A percentile compares a stretch with the other conserved stretches of the same genome.
These are phyloP conservation scores for Halisarca cf. caerulea DNA, from an alignment of 37 sponge, comb jelly and placozoan genomes.

Conservation along the genomic window DNA sequence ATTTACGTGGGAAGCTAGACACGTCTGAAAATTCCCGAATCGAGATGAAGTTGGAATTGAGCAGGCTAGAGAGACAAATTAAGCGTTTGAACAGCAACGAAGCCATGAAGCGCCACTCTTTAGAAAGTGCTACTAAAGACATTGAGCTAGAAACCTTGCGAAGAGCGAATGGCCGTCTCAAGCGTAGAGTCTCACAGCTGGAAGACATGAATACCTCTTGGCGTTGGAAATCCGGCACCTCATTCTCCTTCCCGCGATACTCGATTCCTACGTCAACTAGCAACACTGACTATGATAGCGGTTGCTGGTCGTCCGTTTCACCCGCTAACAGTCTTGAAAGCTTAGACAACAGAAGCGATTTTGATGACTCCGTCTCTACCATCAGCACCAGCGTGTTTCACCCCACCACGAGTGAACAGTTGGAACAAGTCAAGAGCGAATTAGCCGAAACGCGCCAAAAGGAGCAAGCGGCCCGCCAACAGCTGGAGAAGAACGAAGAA, in stretches of 20 bases:
- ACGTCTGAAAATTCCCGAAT: slow-evolving; percentile 44
- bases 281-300: slow-evolving; percentile 21
- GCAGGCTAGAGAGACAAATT: slow-evolving; percentile 38
- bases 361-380: background rate
- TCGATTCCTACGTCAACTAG: background rate
- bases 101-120: slow-evolving; percentile 28
- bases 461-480: slow-evolving; percentile 16
- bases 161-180: slow-evolving; percentile 38
- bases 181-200: slow-evolving; percentile 34
- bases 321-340: slow-evolving; percentile 16
- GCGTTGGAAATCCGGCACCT: background rate
- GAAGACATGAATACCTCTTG: slow-evolving; percentile 6
- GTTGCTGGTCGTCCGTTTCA: slow-evolving; percentile 23
- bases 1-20: slow-evolving; percentile 31
- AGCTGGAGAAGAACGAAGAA: slow-evolving; percentile 6
- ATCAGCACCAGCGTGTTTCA: background rate
- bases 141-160: slow-evolving; percentile 50
- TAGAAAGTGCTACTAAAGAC: slow-evolving; percentile 43
- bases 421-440: slow-evolving; percentile 14
- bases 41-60: slow-evolving; percentile 44
- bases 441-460: slow-evolving; percentile 12
- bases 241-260: background rate
- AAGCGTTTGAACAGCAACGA: slow-evolving; percentile 15
- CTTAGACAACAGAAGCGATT: background rate
- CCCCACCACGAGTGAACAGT: background rate